Evolutionary conservation across 2,797 vertebrate species (phyloP).

Genomic region (Bovichtus variegatus): DNA sequence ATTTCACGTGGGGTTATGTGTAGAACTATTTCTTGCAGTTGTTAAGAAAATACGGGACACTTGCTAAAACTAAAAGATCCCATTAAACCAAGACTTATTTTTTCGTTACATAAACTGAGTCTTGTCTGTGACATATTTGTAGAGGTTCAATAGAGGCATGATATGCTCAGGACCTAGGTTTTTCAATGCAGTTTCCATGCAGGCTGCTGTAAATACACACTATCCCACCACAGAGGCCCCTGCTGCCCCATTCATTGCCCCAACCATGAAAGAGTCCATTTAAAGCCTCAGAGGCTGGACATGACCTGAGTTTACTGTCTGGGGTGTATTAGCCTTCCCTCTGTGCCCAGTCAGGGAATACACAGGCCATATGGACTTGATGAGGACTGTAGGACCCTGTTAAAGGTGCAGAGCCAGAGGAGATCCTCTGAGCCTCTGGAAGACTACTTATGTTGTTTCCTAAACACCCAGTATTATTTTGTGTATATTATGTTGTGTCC

Average conservation of each 20-base stretch:
- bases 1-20: background rate
- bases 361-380: constrained; percentile 19
- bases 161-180: constrained; percentile 36
- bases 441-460: constrained; percentile 15
- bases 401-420: constrained; percentile 13
- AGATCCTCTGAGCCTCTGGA: constrained; percentile 28
- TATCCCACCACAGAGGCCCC: constrained; percentile 52
- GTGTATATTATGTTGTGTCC: constrained; percentile 8
- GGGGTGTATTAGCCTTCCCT: constrained; percentile 52
- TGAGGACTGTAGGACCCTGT: constrained; percentile 44
- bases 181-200: constrained; percentile 63
- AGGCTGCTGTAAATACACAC: constrained; percentile 67
- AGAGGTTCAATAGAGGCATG: constrained; percentile 55
- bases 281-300: constrained; percentile 63
- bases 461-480: constrained; percentile 5
- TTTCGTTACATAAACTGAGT: constrained; percentile 28
- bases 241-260: constrained; percentile 46
- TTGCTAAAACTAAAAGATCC: constrained; percentile 3
- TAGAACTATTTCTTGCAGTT: background rate
- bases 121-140: constrained; percentile 40
- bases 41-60: background rate
- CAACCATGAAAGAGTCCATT: constrained; percentile 75
- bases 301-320: constrained; percentile 78
- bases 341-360: constrained; percentile 42
- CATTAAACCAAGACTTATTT: background rate